Base-by-base conservation (phyloP, 2,113 vertebrate genomes). In the Xiphophorus hellerii region DNA sequence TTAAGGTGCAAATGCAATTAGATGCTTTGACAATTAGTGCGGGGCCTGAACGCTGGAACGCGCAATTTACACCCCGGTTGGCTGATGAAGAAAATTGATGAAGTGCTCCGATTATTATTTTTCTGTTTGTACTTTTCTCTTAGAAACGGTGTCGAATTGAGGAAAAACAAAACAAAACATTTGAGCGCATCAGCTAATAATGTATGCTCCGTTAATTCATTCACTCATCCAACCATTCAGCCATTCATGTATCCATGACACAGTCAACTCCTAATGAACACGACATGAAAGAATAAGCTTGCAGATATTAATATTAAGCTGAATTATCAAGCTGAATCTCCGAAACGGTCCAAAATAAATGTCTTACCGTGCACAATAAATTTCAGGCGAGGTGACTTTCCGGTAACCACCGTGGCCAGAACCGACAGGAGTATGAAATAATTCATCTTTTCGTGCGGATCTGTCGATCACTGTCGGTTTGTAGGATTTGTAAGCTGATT, bases 351-450 rank as follows among this genome's bases (percentile, higher is more conserved):
- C 1, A 27, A 37, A 67, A 17, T 25, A 3, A 14, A 28, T n/a
- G 37, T 13, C 42, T 86, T 93, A 95, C 95, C 95, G 89, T 93
- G 88, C 12, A 95, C 89, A 8, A 90, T 82, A 63, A 96, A 94
- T 94, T 95, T 95, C 70, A 95, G 91, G 63, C 95, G 90, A 65
- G 95, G 94, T 33, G 88, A 90, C 87, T 93, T 94, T 66, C 90
- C 93, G 44, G 86, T 81, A 68, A 90, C 48, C 3, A 78, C 73
- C 39, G 92, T 39, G 64, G 88, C 88, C 66, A 94, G 81, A 74
- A 95, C 61, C 14, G 85, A 77, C 62, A 94, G 30, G 60, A 94
- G 67, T 39, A 93, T 13, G 29, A 92, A 76, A 82, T 4, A 66
- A 69, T 94, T 93, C 94, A 95, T 94, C 75, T 82, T 88, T 29